Conservation (phyloP, 2,797 vertebrate genomes). For the Halcyon chelicuti region DNA sequence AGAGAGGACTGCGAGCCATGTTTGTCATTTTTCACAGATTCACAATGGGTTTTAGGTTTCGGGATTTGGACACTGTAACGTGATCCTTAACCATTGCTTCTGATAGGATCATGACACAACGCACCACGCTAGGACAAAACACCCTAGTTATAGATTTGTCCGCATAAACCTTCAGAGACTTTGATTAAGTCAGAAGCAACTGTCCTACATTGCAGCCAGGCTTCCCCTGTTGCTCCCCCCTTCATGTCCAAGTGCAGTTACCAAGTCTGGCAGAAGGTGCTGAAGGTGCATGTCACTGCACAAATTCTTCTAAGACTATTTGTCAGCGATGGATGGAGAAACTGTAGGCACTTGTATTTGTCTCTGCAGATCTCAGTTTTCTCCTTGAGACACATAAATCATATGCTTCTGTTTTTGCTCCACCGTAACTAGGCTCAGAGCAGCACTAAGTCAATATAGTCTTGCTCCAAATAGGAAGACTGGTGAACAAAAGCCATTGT, state of each 20-base stretch:
- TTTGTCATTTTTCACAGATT: neutral
- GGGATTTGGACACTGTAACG: neutral
- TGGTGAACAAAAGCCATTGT: neutral
- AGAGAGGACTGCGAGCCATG: neutral
- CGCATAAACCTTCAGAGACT: neutral
- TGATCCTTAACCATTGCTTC: neutral
- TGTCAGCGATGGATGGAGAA: neutral
- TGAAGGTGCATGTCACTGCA: neutral
- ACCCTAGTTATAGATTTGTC: neutral
- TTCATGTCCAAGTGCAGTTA: neutral
- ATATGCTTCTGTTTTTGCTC: neutral
- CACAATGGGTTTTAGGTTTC: neutral
- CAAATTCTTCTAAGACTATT: neutral
- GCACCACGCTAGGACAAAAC: neutral
- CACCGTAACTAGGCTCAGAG: neutral
- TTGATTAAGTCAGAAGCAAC: neutral
- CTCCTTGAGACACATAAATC: neutral
- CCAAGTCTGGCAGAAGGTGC: neutral
- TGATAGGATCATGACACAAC: neutral
- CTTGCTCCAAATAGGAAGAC: neutral
- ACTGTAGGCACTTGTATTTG: neutral
- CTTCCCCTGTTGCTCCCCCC: neutral
- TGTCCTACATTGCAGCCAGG: neutral
- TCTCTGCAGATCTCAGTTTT: neutral
- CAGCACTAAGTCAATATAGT: neutral